Evolutionary conservation across 2,888 invertebrate genomes (phyloP), one percentile per base, ranked within the genome.

Genomic region (Lithodes maja): DNA sequence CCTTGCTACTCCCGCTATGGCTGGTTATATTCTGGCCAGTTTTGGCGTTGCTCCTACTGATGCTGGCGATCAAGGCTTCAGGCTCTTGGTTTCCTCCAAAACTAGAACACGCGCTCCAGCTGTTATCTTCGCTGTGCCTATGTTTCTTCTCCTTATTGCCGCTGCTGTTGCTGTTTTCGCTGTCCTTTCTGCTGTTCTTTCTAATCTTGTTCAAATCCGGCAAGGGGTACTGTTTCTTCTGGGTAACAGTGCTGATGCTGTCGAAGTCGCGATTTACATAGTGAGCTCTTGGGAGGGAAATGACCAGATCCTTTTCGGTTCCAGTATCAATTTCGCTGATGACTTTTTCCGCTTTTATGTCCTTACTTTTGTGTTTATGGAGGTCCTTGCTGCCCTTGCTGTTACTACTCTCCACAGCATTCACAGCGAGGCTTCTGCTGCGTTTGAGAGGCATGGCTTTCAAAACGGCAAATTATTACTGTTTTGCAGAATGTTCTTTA

Each of bases 381-480:
- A 0, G 33, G 33, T 33, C 33, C 50, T 53, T 79, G 53, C 78
- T n/a, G 78, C 78, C 53, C 15, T 79, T 53, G n/a, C 53, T 5
- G n/a, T 79, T 79, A 7, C 55, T 17, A 9, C 55, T 3, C 33
- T 7, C 33, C 17, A 12, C 9, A 55, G 53, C 54, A n/a, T 33
- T 55, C 80, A 61, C 61, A 7, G 80, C 80, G 17, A 80, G 12
- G 80, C 80, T 80, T 3, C 55, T 80, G 33, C 80, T 80, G 55
- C 80, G 80, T 15, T 80, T 54, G 52, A 80, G 80, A 2, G 80
- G 80, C 80, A 80, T 80, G 53, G 55, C 55, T 53, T 68, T 68
- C 7, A 68, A 68, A 68, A 68, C 68, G 33, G 33, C 33, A 33
- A 33, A 33, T 33, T 33, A 33, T 33, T 33, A 33, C 33, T 33